Evolutionary conservation across 2,888 invertebrate species (phyloP), one percentile per base, ranked within the genome.

Genomic region (Drosophila testacea): DNA sequence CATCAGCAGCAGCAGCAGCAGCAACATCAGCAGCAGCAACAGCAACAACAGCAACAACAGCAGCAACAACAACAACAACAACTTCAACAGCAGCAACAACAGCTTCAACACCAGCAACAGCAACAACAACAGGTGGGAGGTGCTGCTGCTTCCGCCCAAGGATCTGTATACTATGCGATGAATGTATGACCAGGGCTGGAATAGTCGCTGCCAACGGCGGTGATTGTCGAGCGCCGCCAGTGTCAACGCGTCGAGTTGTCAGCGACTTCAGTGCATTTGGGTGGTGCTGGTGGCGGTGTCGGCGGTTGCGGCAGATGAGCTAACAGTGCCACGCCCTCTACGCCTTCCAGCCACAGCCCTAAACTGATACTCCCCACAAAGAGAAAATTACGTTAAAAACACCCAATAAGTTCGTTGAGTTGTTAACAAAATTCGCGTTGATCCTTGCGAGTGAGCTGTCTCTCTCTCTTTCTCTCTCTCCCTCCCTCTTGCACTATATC

Each of bases 151-250:
- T 62, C 83, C 46, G 77, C 87, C 16, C 81, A 83, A 73, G 91
- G 92, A 77, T 95, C 95, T 41, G 94, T 96, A 38, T 96, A 96
- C 91, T 97, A 97, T 90, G 96, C 96, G 47, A 96, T 97, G 97
- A 97, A 97, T 90, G 96, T 97, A 93, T 97, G 96, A 96, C 95
- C 94, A 90, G 94, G 94, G 91, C 94, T 87, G 65, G 92, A 92
- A 90, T 92, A 92, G 91, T 92, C 92, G 81, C 81, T 87, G 82
- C 90, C 86, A 52, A 79, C 91, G 90, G 90, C 91, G 91, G 86
- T 91, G 73, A 85, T 91, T 69, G 91, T 91, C 48, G 91, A 91
- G 77, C 91, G 89, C 87, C 91, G 91, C 84, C 91, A 91, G 79
- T 91, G 91, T 84, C 91, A 91, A 88, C 91, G 91, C 68, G 90